These are phyloP conservation scores for Polydrusus tereticollis DNA, from an alignment of 2,888 invertebrate genomes.

Conservation along the genomic window DNA sequence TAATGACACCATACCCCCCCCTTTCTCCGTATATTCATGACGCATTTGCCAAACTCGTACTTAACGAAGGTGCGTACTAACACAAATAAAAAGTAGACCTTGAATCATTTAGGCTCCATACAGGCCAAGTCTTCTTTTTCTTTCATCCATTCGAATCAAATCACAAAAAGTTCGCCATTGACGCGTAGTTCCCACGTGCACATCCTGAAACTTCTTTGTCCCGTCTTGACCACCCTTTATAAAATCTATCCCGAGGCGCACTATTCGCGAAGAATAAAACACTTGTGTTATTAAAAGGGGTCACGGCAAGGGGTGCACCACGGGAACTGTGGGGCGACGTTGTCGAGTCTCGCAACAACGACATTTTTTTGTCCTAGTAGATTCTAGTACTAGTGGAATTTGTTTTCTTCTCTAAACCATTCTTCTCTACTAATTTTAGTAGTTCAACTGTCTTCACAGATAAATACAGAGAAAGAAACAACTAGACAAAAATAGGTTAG, in stretches of 20 bases:
- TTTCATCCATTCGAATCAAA: background rate
- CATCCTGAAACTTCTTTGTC: constrained; percentile 31
- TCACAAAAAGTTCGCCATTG: constrained; percentile 25
- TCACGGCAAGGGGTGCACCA: constrained; percentile 24
- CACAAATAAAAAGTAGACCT: constrained; percentile 22
- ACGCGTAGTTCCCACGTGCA: constrained; percentile 38
- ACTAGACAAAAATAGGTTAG: too few relatives aligned
- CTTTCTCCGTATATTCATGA: too few relatives aligned
- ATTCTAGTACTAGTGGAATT: too few relatives aligned
- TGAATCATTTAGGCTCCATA: constrained; percentile 2
- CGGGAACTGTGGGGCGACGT: background rate
- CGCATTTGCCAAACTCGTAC: too few relatives aligned
- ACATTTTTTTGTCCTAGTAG: background rate
- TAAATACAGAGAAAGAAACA: too few relatives aligned
- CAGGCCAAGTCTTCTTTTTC: constrained; percentile 6
- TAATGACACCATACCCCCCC: too few relatives aligned
- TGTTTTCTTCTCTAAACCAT: too few relatives aligned
- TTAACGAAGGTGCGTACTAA: too few relatives aligned
- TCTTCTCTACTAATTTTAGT: too few relatives aligned
- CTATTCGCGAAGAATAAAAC: constrained; percentile 46
- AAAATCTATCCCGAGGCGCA: constrained; percentile 24
- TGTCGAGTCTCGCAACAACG: background rate
- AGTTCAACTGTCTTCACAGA: too few relatives aligned
- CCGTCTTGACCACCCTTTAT: constrained; percentile 43
- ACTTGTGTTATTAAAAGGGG: constrained; percentile 44